Evolutionary conservation across 2,888 invertebrate genomes (phyloP).

Genomic region (Tinea semifulvella): DNA sequence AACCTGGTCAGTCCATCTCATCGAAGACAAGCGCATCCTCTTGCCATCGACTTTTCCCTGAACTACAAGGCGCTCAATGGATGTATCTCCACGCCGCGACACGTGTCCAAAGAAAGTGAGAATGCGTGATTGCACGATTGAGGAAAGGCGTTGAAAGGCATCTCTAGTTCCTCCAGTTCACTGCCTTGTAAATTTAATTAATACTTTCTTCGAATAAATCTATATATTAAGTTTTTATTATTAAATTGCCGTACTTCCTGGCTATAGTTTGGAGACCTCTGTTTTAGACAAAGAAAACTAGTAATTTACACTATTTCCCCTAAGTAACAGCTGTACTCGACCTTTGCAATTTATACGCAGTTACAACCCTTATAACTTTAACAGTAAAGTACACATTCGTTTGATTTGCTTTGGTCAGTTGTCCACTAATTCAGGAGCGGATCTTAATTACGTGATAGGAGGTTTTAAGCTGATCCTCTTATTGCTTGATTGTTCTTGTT

Average conservation of each 20-base stretch:
- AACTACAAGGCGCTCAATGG: no score
- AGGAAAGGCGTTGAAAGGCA: no score
- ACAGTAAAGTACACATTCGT: conserved; percentile 24
- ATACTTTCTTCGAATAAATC: no score
- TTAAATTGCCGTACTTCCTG: background rate
- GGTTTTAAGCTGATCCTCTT: conserved; percentile 37
- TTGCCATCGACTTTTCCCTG: no score
- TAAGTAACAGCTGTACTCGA: conserved; percentile 25
- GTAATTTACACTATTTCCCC: conserved; percentile 56
- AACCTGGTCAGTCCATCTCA: no score
- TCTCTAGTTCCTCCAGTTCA: no score
- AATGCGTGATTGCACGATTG: no score
- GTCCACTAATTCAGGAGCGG: conserved; percentile 27
- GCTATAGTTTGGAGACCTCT: conserved; percentile 44
- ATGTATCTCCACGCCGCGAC: no score
- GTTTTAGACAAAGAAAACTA: conserved; percentile 47
- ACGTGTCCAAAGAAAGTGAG: no score
- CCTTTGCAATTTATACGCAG: background rate
- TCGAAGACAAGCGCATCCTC: no score
- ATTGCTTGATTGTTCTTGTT: conserved; percentile 30
- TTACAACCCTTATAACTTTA: conserved; percentile 17
- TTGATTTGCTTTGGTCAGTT: conserved; percentile 2
- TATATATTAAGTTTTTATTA: no score
- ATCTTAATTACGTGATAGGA: conserved; percentile 63
- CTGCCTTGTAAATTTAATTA: no score